A percentile compares a stretch with the other conserved stretches of the same genome.
These are phyloP conservation scores for Cepphus grylle DNA, from an alignment of 2,113 vertebrate species.

Conservation along the genomic window DNA sequence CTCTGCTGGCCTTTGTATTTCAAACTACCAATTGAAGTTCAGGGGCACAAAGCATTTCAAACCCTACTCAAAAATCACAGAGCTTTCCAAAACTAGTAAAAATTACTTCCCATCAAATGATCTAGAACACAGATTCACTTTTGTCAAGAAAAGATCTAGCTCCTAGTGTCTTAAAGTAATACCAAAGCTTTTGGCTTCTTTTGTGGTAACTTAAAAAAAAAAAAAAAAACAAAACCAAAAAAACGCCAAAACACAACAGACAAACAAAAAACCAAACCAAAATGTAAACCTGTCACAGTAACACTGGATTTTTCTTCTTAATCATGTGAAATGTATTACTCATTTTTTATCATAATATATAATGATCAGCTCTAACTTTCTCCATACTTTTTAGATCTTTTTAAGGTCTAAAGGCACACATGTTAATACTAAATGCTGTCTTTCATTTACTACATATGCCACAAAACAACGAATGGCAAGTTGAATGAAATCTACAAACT, in stretches of 20 bases:
- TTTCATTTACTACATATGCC: neutral
- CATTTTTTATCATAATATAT: neutral
- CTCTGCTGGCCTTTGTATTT: conserved; percentile 71
- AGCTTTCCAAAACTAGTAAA: neutral
- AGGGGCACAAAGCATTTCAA: neutral
- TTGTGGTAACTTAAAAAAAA: neutral
- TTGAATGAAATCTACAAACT: neutral
- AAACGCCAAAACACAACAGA: no score
- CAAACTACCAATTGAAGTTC: neutral
- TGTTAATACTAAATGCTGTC: neutral
- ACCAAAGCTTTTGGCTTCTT: neutral
- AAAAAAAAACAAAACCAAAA: no score
- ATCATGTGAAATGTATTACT: neutral
- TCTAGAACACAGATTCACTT: neutral
- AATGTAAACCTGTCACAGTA: neutral
- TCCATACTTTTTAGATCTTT: neutral
- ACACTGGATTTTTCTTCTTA: neutral
- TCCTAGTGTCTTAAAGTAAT: neutral
- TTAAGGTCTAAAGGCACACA: neutral
- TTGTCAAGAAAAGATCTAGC: neutral
- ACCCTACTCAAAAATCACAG: neutral
- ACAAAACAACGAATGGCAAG: neutral
- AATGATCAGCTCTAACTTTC: neutral
- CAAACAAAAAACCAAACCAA: neutral
- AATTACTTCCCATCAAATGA: neutral